Evolutionary conservation across 2,113 vertebrate species (phyloP), one percentile per base, ranked within the genome.

Genomic region (Dasypus novemcinctus): DNA sequence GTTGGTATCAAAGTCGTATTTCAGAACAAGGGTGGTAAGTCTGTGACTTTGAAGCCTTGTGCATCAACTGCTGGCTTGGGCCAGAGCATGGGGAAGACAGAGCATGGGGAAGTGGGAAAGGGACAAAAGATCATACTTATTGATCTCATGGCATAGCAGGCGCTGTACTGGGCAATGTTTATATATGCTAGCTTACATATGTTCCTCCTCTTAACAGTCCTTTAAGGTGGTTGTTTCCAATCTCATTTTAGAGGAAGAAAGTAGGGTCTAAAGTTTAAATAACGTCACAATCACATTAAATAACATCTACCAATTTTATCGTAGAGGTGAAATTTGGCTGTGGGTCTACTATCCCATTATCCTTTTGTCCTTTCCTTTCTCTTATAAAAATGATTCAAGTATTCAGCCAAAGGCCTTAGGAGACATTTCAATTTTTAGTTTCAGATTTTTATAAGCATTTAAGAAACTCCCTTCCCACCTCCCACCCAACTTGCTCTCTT

Each of bases 381-480:
- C 36, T n/a, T n/a, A 2, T 75, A 69, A 85, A 38, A 75, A 76
- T 41, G n/a, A 64, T 38, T n/a, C 17, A 74, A 85, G 17, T 76
- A 63, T 69, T 91, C 71, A 74, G n/a, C 57, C 21, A 8, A 84
- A 43, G 21, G 23, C 36, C 33, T 27, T 5, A 27, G 25, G 46
- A 90, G 57, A 46, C 46, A 63, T 80, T 79, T 59, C n/a, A 38
- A 25, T 64, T 36, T 64, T 95, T 41, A 85, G 13, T 83, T 90
- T 74, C 49, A 94, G 46, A 61, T 82, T 92, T 86, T 57, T 27
- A 11, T 61, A 41, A 64, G 13, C 20, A 29, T 71, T 71, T 52
- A 49, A 36, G 57, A 31, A 21, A 49, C 33, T 13, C 14, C 10
- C 20, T 14, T 78, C 38, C 38, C 27, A 1, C 10, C n/a, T 79